These are phyloP conservation scores for Colossoma macropomum DNA, from an alignment of 2,113 vertebrate genomes.

Conservation along the genomic window DNA sequence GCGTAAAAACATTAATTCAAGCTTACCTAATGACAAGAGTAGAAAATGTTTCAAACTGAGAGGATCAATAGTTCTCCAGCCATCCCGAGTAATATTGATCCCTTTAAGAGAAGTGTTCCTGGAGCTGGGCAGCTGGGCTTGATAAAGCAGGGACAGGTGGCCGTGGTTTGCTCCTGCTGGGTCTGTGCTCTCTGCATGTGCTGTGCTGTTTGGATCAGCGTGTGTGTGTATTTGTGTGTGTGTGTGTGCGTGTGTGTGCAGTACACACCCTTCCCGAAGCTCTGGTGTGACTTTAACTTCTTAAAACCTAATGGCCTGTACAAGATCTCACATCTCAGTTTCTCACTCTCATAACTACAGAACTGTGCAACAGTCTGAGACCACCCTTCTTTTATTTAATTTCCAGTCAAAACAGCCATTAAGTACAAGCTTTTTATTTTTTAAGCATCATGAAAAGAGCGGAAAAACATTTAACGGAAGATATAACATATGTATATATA, in stretches of 20 bases:
- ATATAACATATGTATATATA: too few species aligned
- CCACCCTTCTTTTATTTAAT: too few species aligned
- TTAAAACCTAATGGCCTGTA: too few species aligned
- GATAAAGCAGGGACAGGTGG: constrained; percentile 37
- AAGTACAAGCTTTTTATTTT: too few species aligned
- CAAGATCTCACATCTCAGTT: too few species aligned
- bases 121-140: constrained; percentile 27
- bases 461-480: too few species aligned
- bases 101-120: constrained; percentile 39
- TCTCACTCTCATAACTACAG: too few species aligned
- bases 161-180: constrained; percentile 12
- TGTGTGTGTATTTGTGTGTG: neutral
- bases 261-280: neutral
- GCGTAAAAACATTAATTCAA: constrained; percentile 16
- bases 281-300: too few species aligned
- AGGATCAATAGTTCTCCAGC: constrained; percentile 47
- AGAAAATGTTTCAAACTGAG: constrained; percentile 36
- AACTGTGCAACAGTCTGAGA: too few species aligned
- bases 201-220: constrained; percentile 38
- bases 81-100: constrained; percentile 45
- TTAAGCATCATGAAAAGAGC: too few species aligned
- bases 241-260: too few species aligned
- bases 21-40: constrained; percentile 38
- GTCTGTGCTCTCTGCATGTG: constrained; percentile 29
- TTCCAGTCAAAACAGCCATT: too few species aligned